Percentiles rank a stretch among this genome's conserved stretches.
phyloP scores from a whole-genome alignment of 1,140 invertebrate species.

The Papilio dardanus region DNA sequence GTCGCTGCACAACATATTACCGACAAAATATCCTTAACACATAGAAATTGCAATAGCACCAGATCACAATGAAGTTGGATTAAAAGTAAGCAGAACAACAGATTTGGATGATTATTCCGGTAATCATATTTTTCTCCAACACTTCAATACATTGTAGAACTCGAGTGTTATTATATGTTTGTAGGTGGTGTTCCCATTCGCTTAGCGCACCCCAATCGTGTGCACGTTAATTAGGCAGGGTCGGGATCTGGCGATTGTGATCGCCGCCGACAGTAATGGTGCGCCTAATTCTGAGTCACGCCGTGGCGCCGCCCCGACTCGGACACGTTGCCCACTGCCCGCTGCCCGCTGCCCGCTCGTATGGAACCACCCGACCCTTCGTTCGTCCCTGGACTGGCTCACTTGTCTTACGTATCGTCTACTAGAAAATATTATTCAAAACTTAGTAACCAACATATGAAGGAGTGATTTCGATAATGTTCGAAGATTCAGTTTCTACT shows the following conservation, averaged over 20 bases:
- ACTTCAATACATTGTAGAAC: conserved; percentile 37
- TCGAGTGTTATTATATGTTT: conserved; percentile 56
- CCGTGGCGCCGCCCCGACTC: conserved; percentile 51
- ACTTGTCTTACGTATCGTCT: not conserved
- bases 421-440: too few species aligned
- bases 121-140: not conserved
- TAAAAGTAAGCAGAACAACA: not conserved
- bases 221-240: conserved; percentile 73
- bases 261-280: conserved; percentile 67
- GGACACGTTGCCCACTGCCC: conserved; percentile 44
- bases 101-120: too few species aligned
- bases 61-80: not conserved
- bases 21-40: conserved; percentile 24
- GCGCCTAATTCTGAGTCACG: conserved; percentile 72
- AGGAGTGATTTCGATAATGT: too few species aligned
- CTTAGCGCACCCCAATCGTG: conserved; percentile 69
- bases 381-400: conserved; percentile 22
- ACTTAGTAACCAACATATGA: too few species aligned
- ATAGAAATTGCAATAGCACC: not conserved
- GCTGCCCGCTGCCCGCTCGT: conserved; percentile 44
- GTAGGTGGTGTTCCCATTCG: conserved; percentile 56
- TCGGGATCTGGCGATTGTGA: conserved; percentile 67
- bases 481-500: not conserved
- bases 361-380: conserved; percentile 53
- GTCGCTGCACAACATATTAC: conserved; percentile 23